Base-by-base conservation (phyloP, 2,797 vertebrate species). In the Sebastes wilsoni region DNA sequence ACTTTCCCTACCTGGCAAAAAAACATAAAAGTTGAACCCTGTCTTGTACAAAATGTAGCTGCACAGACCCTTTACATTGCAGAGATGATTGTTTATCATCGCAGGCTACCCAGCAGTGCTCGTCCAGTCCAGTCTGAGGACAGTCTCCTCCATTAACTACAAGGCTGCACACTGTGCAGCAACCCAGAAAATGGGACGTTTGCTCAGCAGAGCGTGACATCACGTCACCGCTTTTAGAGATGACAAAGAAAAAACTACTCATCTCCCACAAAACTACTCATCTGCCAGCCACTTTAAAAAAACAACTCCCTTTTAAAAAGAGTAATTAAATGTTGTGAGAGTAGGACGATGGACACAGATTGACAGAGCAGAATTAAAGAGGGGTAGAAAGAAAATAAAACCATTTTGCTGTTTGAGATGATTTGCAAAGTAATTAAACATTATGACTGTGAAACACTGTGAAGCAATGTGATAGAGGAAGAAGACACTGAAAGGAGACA, bases 201-300 rank as follows among this genome's bases (percentile, higher is more conserved):
- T 86, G 87, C 90, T 88, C 87, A 87, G 80, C 74, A 65, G 84
- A 88, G 91, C 88, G 27, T 84, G 83, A 81, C 81, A 76, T 87
- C 75, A 83, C 49, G 58, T 91, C 83, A 87, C 80, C 69, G 83
- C 80, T 80, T 91, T 89, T 65, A 72, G 77, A 86, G 71, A 87
- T 66, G 80, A 86, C 84, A 75, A 86, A 90, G 77, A 89, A 81
- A 70, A 89, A n/a, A 81, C 78, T 72, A 66, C 70, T 85, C 61
- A 59, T 86, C 76, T 87, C 61, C 49, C 74, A 34, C 55, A 75
- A 84, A 84, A 65, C 75, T 6, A 83, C 64, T 85, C 85, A 59
- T 82, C 68, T 61, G 59, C n/a, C 81, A 30, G 67, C 55, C 38
- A 69, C 64, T 71, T 75, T 52, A 65, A 77, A 66, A 62, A 65